Evolutionary conservation across 1,140 invertebrate species (phyloP).

Genomic region (Phymorhynchus buccinoides): DNA sequence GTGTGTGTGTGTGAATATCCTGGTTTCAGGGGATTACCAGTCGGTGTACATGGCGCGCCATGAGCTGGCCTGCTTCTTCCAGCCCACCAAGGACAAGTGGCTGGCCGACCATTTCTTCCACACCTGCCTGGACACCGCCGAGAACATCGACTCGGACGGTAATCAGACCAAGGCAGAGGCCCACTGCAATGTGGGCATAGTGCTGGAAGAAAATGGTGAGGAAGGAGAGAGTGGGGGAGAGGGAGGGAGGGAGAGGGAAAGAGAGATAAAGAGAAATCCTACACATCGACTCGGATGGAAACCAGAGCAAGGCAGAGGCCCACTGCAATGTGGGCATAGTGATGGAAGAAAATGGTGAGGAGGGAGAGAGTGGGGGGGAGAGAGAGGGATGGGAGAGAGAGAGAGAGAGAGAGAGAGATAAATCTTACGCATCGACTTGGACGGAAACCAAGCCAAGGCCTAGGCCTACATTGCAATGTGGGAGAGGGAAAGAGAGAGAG

Average conservation of each 20-base stretch:
- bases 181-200: slow-evolving; percentile 69
- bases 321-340: slow-evolving; percentile 69
- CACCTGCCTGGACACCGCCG: slow-evolving; percentile 64
- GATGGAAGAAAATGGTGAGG: slow-evolving; percentile 68
- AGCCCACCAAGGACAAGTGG: slow-evolving; percentile 69
- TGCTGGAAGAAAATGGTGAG: slow-evolving; percentile 68
- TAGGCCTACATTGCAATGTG: too few relatives aligned
- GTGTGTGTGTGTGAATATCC: neutral
- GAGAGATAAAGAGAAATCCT: too few relatives aligned
- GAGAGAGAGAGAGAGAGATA: too few relatives aligned
- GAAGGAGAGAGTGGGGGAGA: too few relatives aligned
- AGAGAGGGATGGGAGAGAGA: too few relatives aligned
- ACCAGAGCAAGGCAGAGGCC: slow-evolving; percentile 65
- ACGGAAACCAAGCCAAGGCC: too few relatives aligned
- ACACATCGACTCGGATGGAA: slow-evolving; percentile 59
- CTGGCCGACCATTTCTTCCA: slow-evolving; percentile 71
- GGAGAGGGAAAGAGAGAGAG: too few relatives aligned
- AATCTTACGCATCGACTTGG: too few relatives aligned
- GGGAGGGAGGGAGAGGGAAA: too few relatives aligned
- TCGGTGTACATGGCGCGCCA: slow-evolving; percentile 62
- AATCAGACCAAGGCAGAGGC: slow-evolving; percentile 67
- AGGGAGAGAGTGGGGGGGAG: too few relatives aligned
- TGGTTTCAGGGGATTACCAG: slow-evolving; percentile 56
- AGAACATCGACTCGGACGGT: slow-evolving; percentile 56
- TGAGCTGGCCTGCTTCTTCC: slow-evolving; percentile 68